Evolutionary conservation across 2,888 invertebrate species (phyloP), one percentile per base, ranked within the genome.

Genomic region (Megamerina dolium): DNA sequence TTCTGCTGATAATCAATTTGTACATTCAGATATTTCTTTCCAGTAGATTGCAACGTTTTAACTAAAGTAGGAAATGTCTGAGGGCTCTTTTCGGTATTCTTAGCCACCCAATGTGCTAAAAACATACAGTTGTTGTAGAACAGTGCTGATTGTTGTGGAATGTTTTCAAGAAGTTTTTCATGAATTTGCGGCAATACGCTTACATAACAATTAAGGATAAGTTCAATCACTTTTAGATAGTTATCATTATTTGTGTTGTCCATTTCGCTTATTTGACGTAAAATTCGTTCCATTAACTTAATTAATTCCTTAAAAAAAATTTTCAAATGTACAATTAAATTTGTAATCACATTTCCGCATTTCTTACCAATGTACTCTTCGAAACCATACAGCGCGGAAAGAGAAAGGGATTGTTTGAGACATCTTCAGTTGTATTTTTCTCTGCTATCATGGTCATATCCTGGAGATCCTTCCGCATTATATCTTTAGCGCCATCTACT

Each of bases 61-160:
- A 83, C 79, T 43, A 88, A 84, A 5, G 80, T 79, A 5, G 81
- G 80, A 37, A 82, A 73, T 3, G 78, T 76, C 45, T 79, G 77
- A 41, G 76, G 71, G 45, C 75, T 66, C 30, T 78, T 68, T 23
- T 72, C 70, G 3, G 80, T 78, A 60, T 86, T 74, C 41, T 78
- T 77, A 3, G 74, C 73, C 31, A 78, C 73, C 77, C 86, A 88
- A 71, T 91, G 85, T 0, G 87, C 81, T 10, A 95, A 74, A 63
- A 83, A 94, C 81, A 87, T 82, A 65, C 92, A 92, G 70, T 95
- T 94, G 74, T 95, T 95, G 73, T 93, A 83, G 62, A 87, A 87
- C 19, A 92, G 64, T 5, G 87, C 91, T n/a, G 72, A 61, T 73
- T 90, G 87, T 60, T 93, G 91, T 3, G 94, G 93, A 59, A 93